Base-by-base conservation (phyloP, 2,113 vertebrate genomes). In the Syngnathus typhle region DNA sequence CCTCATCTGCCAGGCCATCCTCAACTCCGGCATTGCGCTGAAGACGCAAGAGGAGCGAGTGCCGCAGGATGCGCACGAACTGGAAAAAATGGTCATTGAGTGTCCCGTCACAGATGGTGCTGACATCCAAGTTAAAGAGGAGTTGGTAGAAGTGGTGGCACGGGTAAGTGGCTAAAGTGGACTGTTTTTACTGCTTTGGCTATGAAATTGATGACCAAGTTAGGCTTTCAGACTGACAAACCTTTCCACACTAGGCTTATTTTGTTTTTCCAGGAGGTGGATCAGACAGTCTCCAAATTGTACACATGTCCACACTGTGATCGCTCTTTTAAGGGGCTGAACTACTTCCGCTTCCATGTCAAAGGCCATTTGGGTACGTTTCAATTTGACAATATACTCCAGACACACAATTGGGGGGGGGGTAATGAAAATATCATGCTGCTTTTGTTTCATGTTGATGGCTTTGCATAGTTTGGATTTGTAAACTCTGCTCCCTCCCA, bases 1-100 rank as follows among this genome's bases (percentile, higher is more conserved):
- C 63, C 90, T 98, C 73, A 93, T 98, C 75, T 92, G 93, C 66
- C 94, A 97, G 83, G 96, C 95, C 83, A 95, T 98, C 89, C 94
- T 95, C 88, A 96, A 96, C 79, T 96, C 96, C 0, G 95, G 95
- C 46, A 93, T 98, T 0, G 91, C 94, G 7, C 91, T 96, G 0
- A 94, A 90, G 79, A 88, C 90, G 8, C 92, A 93, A 62, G 88
- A 60, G 78, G 90, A 78, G 68, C 84, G 88, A 59, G 60, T 74
- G 15, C 39, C 85, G 0, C 81, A 86, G 62, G 27, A 74, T 2
- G 56, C 89, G 0, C 91, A 90, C 62, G 86, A 91, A 77, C 86
- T 79, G 0, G 68, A 82, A 5, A 87, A 89, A 82, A 79, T 49
- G 16, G 61, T 79, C 16, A 80, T 85, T 3, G 84, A 88, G 44